Conservation (phyloP, 1,140 invertebrate genomes). For the Drosophila pallidifrons region DNA sequence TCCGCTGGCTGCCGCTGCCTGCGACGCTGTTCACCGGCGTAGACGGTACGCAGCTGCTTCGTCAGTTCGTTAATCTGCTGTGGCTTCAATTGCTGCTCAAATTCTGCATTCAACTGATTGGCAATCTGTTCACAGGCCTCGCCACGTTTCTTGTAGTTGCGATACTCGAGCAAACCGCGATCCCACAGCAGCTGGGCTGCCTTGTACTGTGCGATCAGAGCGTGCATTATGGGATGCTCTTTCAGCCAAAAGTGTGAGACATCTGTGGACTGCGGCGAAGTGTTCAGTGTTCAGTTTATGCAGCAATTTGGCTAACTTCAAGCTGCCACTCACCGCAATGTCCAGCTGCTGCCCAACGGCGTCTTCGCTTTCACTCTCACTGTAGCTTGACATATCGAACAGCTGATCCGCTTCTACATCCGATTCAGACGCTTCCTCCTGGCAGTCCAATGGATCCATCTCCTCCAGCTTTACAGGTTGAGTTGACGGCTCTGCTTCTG, state of each 20-base stretch:
- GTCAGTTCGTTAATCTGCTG: constrained; percentile 17
- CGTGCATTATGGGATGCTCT: constrained; percentile 50
- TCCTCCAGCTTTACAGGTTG: background rate
- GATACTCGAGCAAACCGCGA: constrained; percentile 16
- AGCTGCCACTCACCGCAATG: background rate
- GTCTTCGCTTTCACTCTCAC: background rate
- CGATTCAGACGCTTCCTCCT: background rate
- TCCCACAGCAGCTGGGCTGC: constrained; percentile 42
- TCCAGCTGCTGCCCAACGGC: background rate
- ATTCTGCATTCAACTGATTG: constrained; percentile 12
- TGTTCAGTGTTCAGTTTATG: background rate
- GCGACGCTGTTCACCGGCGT: constrained; percentile 23
- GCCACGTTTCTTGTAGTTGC: constrained; percentile 31
- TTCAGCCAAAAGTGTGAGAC: constrained; percentile 33
- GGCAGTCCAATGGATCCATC: background rate
- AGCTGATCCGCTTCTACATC: background rate
- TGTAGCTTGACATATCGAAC: background rate
- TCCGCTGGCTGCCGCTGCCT: constrained; percentile 6
- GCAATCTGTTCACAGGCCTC: constrained; percentile 25
- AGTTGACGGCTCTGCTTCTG: background rate
- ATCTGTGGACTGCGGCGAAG: background rate
- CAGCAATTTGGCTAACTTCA: background rate
- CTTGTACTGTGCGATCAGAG: constrained; percentile 41
- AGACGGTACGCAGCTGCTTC: constrained; percentile 28
- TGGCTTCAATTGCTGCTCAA: constrained; percentile 19